These are phyloP conservation scores for Aplochiton taeniatus DNA, from an alignment of 2,797 vertebrate species.

Conservation along the genomic window DNA sequence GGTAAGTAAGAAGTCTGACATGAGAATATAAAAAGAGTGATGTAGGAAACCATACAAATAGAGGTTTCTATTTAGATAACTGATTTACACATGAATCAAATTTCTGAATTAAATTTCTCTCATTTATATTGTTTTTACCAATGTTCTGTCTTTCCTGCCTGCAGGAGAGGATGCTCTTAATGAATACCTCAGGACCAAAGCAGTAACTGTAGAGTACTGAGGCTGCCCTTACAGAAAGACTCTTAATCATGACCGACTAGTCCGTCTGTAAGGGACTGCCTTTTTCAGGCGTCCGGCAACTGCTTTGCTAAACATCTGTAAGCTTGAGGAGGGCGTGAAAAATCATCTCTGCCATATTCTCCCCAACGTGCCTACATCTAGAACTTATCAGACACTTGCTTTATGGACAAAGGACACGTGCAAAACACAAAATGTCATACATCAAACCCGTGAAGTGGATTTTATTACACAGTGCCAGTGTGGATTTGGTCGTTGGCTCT, in stretches of 20 bases:
- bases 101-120: neutral
- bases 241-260: slow-evolving; percentile 22
- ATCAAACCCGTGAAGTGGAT: neutral
- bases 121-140: neutral
- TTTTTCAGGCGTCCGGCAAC: slow-evolving; percentile 22
- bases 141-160: slow-evolving; percentile 7
- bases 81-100: no score
- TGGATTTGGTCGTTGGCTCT: neutral
- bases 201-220: slow-evolving; percentile 96
- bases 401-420: slow-evolving; percentile 4
- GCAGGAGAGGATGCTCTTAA: slow-evolving; percentile 93
- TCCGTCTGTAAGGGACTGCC: slow-evolving; percentile 4
- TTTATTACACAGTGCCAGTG: neutral
- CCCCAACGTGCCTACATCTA: slow-evolving; percentile 51
- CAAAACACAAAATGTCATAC: neutral
- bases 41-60: neutral
- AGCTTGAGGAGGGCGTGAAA: slow-evolving; percentile 9
- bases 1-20: slow-evolving; percentile 81
- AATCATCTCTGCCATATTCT: slow-evolving; percentile 25
- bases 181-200: slow-evolving; percentile 97
- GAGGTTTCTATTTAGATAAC: no score
- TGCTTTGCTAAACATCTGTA: slow-evolving; percentile 15
- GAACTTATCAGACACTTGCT: slow-evolving; percentile 21
- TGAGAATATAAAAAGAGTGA: neutral
- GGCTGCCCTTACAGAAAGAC: slow-evolving; percentile 18